A percentile compares a stretch with the other conserved stretches of the same genome.
These are phyloP conservation scores for Dasypogon diadema DNA, from an alignment of 2,888 invertebrate genomes.

Conservation along the genomic window DNA sequence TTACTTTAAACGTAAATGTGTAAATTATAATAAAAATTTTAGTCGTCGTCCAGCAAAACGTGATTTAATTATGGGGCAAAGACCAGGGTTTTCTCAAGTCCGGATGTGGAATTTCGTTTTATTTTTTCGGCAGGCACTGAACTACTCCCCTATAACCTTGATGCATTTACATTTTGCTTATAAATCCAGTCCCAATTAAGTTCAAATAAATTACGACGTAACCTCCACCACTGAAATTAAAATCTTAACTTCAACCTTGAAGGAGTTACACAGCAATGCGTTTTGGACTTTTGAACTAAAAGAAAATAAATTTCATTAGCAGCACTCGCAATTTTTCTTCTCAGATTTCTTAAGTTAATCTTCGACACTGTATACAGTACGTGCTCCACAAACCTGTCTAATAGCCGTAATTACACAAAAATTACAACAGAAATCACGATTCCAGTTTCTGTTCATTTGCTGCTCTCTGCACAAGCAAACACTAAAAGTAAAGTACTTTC, in stretches of 20 bases:
- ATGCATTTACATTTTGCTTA: background rate
- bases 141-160: background rate
- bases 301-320: conserved; percentile 1
- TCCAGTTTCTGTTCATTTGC: conserved; percentile 26
- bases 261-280: background rate
- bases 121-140: background rate
- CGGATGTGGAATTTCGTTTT: background rate
- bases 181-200: background rate
- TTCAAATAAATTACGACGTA: background rate
- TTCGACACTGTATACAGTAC: background rate
- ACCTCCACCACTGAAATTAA: background rate
- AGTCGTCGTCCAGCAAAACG: background rate
- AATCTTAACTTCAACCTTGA: conserved; percentile 4
- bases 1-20: no score
- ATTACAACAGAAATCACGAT: conserved; percentile 28
- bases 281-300: background rate
- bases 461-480: background rate
- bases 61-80: background rate
- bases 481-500: conserved; percentile 34
- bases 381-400: conserved; percentile 45
- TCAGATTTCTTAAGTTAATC: conserved; percentile 14
- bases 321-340: conserved; percentile 4
- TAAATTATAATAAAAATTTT: background rate
- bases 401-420: conserved; percentile 36
- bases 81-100: background rate